These are phyloP conservation scores for Yponomeuta evonymella DNA, from an alignment of 2,888 invertebrate species.

Conservation along the genomic window DNA sequence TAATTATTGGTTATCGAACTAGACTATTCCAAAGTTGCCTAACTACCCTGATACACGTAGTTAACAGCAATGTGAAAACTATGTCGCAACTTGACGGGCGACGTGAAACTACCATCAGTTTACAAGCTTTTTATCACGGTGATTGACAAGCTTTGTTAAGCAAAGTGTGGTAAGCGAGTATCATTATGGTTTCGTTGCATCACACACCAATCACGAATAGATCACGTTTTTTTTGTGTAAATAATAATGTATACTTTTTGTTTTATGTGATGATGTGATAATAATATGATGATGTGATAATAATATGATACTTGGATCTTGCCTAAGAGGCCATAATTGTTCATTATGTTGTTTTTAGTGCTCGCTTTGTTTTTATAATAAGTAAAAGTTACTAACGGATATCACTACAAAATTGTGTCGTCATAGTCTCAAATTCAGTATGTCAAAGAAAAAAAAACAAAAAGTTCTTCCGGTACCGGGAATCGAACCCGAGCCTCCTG, in stretches of 20 bases:
- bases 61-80: neutral
- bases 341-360: too few species aligned
- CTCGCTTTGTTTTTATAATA: too few species aligned
- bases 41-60: neutral
- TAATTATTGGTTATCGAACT: neutral
- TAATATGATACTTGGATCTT: too few species aligned
- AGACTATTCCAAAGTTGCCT: neutral
- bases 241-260: too few species aligned
- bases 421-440: neutral
- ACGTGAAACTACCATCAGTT: neutral
- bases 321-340: too few species aligned
- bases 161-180: too few species aligned
- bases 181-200: too few species aligned
- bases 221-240: too few species aligned
- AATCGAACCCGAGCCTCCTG: slow-evolving; percentile 77
- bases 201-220: too few species aligned
- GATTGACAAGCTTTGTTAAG: neutral
- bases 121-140: neutral
- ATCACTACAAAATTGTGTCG: neutral
- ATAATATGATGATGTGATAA: too few species aligned
- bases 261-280: too few species aligned
- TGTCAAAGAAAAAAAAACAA: slow-evolving; percentile 18
- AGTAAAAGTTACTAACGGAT: too few species aligned
- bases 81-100: neutral
- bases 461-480: slow-evolving; percentile 69